phyloP scores from a whole-genome alignment of 2,797 vertebrate species.

The Dallia pectoralis region DNA sequence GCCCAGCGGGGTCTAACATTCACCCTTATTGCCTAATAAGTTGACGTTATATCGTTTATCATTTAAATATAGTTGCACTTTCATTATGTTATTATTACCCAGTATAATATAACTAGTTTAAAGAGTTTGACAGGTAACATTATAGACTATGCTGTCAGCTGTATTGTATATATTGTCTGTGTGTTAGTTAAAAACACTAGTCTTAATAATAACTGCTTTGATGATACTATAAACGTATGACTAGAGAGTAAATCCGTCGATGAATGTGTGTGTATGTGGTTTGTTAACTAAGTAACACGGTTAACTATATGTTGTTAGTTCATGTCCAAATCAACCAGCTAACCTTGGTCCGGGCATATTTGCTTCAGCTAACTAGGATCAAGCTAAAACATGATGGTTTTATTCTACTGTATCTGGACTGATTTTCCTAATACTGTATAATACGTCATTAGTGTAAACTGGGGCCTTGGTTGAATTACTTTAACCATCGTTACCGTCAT shows the following conservation, averaged over 20 bases:
- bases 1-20: not conserved
- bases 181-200: too few relatives aligned
- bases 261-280: not conserved
- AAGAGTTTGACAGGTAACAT: too few relatives aligned
- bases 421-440: not conserved
- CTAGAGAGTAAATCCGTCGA: not conserved
- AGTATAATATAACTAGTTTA: too few relatives aligned
- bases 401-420: not conserved
- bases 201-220: too few relatives aligned
- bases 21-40: slow-evolving; percentile 14
- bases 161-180: too few relatives aligned
- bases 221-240: too few relatives aligned
- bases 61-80: too few relatives aligned
- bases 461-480: not conserved
- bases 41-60: too few relatives aligned
- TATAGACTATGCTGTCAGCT: too few relatives aligned
- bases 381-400: not conserved
- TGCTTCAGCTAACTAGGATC: not conserved
- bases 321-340: not conserved
- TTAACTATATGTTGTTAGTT: slow-evolving; percentile 39
- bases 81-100: too few relatives aligned
- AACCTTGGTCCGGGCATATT: not conserved
- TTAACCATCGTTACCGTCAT: too few relatives aligned
- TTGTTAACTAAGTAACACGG: not conserved
- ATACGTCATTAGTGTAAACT: not conserved